Base-by-base conservation (phyloP, 2,888 invertebrate genomes). In the Trachelus troglodyta region DNA sequence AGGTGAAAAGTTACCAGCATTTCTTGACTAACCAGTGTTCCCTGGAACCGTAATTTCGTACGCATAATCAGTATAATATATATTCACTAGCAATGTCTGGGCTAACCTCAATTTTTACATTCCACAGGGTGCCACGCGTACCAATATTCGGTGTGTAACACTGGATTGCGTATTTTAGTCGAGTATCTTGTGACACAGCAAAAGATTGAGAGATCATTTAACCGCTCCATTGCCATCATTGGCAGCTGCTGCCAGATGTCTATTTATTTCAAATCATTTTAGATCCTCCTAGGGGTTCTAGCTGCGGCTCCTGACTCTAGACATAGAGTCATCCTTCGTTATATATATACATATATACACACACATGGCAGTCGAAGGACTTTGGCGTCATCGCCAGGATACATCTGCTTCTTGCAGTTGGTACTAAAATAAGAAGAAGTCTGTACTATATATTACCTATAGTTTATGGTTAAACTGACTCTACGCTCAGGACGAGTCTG, bases 171-270 rank as follows among this genome's bases (percentile, higher is more conserved):
- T 23, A 56, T 56, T 9, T 23, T 56, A 56, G 9, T 0, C 37
- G 23, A 56, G 15, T 23, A 15, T 23, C 56, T 56, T 56, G 23
- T 56, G 56, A 56, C 56, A 23, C 75, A 80, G 76, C 79, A 83
- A 83, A 85, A 80, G 82, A 85, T 85, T 76, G 77, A 80, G 76
- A 35, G 79, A 77, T 77, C 79, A 80, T 83, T 84, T 82, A 83
- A 83, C 83, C 78, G 80, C 79, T 71, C 76, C 75, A 56, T 40
- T 71, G 78, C 56, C 78, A 71, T 78, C 74, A 69, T 73, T 76
- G 34, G 83, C 87, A 87, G 85, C 87, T 84, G 87, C 79, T 81
- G 83, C 81, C 87, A 87, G 86, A 87, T 88, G 88, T 79, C 75
- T 73, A 69, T 81, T 82, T 81, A 81, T 84, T 84, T 86, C 83